Evolutionary conservation across 2,888 invertebrate species (phyloP), one percentile per base, ranked within the genome.

Genomic region (Pediacus dermestoides): DNA sequence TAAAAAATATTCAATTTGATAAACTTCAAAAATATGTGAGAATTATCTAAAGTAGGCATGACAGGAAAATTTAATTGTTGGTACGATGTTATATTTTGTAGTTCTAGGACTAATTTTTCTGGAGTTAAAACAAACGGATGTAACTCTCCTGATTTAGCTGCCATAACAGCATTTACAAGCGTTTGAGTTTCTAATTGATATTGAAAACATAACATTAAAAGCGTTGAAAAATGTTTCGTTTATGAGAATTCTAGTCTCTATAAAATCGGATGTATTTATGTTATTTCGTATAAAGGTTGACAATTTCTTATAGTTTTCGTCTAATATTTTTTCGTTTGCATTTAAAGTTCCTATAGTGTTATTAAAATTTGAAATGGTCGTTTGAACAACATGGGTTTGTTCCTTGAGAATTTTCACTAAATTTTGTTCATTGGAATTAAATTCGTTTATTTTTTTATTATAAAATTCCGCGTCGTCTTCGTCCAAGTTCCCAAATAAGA

Each of bases 281-380:
- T 30, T 36, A 10, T 30, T 8, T 16, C 4, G 8, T 14, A 2
- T 30, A 7, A n/a, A 21, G 10, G 11, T 30, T 11, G 2, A 16
- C 22, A 15, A 44, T 14, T 26, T 41, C 37, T 13, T 32, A 33
- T 10, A 31, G 22, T 27, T 40, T 42, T 39, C 10, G n/a, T n/a
- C n/a, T n/a, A 39, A 22, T 14, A 41, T 30, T 4, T 34, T 42
- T 34, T 42, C 39, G 12, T 40, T 40, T 16, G 4, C 7, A 22
- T 42, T 39, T 30, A 40, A 31, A 10, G 6, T 30, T 9, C 18
- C 16, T 21, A 42, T 42, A 2, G 39, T 42, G 23, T 34, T 16
- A 34, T 42, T 39, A 35, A 42, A 42, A 42, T 42, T 42, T 13
- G 30, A 26, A 30, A 39, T 42, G 15, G 43, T 39, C 21, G 39